Evolutionary conservation across 2,888 invertebrate species (phyloP), one percentile per base, ranked within the genome.

Genomic region (Drosophila aldrichi): DNA sequence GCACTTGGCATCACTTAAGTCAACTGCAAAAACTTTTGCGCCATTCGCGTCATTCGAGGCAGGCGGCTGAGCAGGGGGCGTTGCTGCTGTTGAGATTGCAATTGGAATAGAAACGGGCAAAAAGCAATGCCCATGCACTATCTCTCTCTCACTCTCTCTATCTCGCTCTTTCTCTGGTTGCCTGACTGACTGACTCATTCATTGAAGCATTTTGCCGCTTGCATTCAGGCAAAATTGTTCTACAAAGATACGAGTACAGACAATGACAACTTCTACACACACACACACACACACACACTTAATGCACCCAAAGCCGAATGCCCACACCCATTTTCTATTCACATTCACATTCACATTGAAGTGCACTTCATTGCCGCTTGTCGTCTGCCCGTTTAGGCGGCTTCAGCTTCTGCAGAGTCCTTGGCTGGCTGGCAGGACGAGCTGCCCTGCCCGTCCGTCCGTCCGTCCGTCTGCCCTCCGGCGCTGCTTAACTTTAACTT

Each of bases 401-500:
- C 74, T 66, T 41, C 70, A 59, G 58, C 62, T 66, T 16, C 64
- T 62, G 55, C 61, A 64, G 62, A 61, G 60, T 70, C 51, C 61
- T 70, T 48, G 48, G 20, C 38, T 43, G 61, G 41, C 69, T 43
- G 64, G 36, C 69, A 54, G 67, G 22, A 52, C 48, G 36, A n/a
- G 57, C 73, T 61, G 38, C 44, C 1, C 55, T 36, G 16, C 0
- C 59, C 3, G 29, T 8, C 59, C 10, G 22, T 0, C 41, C 18
- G n/a, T 0, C 56, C 29, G 12, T 0, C 56, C 8, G 36, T 10
- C 64, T 58, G 74, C 62, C 81, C 68, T 70, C 74, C 66, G 84
- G 89, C 88, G 70, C 85, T 89, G 85, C 89, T 86, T 86, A 86
- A 86, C 88, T 86, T 86, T 89, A 89, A 86, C 86, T 89, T 86